These are phyloP conservation scores for Glossophaga mutica DNA, from an alignment of 2,797 vertebrate species.

Conservation along the genomic window DNA sequence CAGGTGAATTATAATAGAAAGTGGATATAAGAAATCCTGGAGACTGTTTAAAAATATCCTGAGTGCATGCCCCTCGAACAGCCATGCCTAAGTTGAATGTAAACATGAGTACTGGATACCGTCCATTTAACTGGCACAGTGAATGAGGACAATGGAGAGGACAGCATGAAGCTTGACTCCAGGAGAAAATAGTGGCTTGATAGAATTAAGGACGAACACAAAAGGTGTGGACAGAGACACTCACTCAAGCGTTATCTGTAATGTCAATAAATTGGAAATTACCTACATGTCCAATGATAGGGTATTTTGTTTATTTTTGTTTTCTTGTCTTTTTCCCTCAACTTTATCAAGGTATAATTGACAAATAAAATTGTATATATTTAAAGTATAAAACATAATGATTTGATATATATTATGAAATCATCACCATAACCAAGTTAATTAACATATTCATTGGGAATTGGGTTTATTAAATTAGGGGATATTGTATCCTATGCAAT, in stretches of 20 bases:
- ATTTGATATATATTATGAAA: neutral
- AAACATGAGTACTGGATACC: neutral
- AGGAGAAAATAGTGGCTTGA: neutral
- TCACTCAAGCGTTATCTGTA: neutral
- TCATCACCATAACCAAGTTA: neutral
- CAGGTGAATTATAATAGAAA: neutral
- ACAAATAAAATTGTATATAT: neutral
- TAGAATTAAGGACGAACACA: neutral
- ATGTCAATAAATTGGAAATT: neutral
- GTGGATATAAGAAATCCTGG: neutral
- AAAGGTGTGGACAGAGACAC: neutral
- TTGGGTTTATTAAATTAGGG: neutral
- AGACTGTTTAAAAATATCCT: neutral
- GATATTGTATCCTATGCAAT: neutral
- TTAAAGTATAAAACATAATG: neutral
- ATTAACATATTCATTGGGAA: neutral
- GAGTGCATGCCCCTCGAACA: neutral
- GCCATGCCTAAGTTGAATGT: neutral
- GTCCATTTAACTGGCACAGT: neutral
- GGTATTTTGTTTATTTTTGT: neutral
- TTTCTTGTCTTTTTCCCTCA: neutral
- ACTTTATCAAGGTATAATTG: neutral
- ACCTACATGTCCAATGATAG: neutral
- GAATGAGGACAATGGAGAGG: neutral
- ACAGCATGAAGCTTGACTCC: neutral